Conservation (phyloP, 2,888 invertebrate species). For the Drosophila kambysellisi region DNA sequence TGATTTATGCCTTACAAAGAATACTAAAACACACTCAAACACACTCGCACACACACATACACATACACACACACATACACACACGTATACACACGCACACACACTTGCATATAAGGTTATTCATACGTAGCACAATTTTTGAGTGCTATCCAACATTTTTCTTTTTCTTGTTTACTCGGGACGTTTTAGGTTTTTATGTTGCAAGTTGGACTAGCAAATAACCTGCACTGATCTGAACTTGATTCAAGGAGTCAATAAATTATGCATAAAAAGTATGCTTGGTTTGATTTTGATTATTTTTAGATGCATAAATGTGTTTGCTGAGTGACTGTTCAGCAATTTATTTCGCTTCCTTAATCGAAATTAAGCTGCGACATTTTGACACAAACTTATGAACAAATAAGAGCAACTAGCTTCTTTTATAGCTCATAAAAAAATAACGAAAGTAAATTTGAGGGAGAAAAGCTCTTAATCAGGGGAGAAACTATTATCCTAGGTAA, state of each 20-base stretch:
- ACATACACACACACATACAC: neutral
- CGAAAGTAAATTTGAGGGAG: neutral
- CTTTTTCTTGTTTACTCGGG: neutral
- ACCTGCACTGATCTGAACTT: constrained; percentile 18
- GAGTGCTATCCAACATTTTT: constrained; percentile 43
- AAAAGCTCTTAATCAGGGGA: neutral
- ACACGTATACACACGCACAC: neutral
- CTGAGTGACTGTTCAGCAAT: neutral
- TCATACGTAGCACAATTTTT: constrained; percentile 42
- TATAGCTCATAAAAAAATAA: neutral
- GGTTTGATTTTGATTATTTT: constrained; percentile 2
- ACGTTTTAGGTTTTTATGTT: neutral
- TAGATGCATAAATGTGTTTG: neutral
- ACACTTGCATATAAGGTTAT: constrained; percentile 23
- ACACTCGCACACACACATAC: neutral
- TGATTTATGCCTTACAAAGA: constrained; percentile 67
- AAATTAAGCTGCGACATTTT: neutral
- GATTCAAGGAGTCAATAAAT: constrained; percentile 3
- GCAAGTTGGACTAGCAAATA: constrained; percentile 25
- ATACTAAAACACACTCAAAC: constrained; percentile 3
- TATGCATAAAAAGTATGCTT: constrained; percentile 16
- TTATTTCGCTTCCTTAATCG: neutral
- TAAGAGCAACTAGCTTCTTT: neutral
- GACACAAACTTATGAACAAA: neutral
- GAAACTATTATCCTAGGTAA: neutral